A percentile compares a stretch with the other conserved stretches of the same genome.
phyloP scores from a whole-genome alignment of 2,797 vertebrate species.

The Eidolon dupreanum region DNA sequence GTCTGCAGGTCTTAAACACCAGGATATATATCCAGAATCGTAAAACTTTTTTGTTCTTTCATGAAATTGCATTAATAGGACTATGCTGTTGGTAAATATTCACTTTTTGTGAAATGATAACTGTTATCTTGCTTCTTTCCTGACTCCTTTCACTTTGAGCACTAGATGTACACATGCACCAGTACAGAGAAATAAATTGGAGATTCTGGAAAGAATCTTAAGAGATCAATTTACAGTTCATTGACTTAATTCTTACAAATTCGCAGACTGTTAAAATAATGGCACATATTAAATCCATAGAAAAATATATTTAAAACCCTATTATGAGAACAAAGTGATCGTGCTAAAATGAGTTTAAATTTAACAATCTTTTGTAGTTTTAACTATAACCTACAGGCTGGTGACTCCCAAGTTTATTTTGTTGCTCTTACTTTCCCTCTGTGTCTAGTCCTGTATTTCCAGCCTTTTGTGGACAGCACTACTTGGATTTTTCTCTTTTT shows the following conservation, averaged over 20 bases:
- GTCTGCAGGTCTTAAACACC: neutral
- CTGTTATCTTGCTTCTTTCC: neutral
- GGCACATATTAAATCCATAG: neutral
- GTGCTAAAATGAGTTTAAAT: neutral
- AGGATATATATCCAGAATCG: neutral
- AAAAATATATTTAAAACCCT: constrained; percentile 27
- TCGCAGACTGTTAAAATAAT: neutral
- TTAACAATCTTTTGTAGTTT: neutral
- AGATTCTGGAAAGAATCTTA: neutral
- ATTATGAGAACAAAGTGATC: neutral
- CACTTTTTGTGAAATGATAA: neutral
- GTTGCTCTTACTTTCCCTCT: neutral
- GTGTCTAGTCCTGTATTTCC: neutral
- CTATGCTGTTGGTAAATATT: neutral
- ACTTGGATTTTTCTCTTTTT: neutral
- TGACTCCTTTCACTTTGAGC: neutral
- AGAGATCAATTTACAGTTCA: neutral
- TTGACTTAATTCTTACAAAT: neutral
- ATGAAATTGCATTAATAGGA: neutral
- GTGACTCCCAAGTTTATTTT: neutral
- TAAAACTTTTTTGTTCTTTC: neutral
- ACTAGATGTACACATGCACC: neutral
- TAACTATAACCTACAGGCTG: neutral
- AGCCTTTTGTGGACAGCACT: neutral
- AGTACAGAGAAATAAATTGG: neutral